Conservation (phyloP, 1,140 invertebrate species). For the Tetramorium simillimum region DNA sequence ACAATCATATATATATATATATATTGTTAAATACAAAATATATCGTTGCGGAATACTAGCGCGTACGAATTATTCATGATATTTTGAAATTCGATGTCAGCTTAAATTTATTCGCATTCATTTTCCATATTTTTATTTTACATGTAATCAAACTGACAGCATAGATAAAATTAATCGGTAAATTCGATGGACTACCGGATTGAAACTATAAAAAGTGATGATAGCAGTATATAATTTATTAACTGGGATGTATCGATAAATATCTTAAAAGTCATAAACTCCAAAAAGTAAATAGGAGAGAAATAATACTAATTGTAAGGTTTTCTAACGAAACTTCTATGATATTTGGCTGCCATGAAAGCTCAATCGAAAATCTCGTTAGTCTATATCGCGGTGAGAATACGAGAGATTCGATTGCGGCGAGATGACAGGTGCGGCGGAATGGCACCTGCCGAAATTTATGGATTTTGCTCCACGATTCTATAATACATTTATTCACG, state of each 20-base stretch:
- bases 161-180: conserved; percentile 24
- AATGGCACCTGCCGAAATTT: conserved; percentile 77
- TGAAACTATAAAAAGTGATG: background rate
- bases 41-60: conserved; percentile 37
- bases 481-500: conserved; percentile 37
- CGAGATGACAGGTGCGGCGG: conserved; percentile 72
- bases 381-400: background rate
- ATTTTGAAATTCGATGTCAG: background rate
- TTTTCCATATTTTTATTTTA: conserved; percentile 34
- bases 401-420: background rate
- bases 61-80: conserved; percentile 17
- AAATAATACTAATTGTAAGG: background rate
- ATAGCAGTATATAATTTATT: background rate
- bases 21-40: conserved; percentile 22
- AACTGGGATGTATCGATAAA: background rate
- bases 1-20: background rate
- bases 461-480: conserved; percentile 60
- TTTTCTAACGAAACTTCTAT: too few species aligned
- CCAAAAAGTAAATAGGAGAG: background rate
- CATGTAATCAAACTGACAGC: background rate
- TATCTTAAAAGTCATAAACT: background rate
- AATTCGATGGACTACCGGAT: background rate
- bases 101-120: conserved; percentile 30
- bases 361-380: conserved; percentile 14
- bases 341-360: background rate